Evolutionary conservation across 2,888 invertebrate genomes (phyloP).

Genomic region (Candidula unifasciata): DNA sequence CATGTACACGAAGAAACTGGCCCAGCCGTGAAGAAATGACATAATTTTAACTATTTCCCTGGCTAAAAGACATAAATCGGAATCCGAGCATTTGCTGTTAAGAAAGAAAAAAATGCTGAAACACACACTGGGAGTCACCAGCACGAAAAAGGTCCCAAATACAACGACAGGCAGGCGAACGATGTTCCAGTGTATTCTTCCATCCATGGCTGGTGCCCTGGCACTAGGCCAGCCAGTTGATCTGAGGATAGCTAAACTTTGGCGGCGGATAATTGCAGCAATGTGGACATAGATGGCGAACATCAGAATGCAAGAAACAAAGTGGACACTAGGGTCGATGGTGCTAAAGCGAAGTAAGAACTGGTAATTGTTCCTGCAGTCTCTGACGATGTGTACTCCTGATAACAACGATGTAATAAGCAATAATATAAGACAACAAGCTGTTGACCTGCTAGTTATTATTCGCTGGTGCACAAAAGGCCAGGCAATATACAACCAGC

Average conservation of each 20-base stretch:
- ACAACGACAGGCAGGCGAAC: neutral
- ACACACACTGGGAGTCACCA: neutral
- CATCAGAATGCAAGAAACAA: neutral
- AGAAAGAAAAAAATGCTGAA: too few relatives aligned
- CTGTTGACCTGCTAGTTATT: neutral
- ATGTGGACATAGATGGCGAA: neutral
- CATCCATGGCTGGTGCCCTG: too few relatives aligned
- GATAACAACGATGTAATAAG: neutral
- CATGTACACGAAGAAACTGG: too few relatives aligned
- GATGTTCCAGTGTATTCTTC: neutral
- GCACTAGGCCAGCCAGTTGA: too few relatives aligned
- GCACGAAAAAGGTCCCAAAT: neutral
- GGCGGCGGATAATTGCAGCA: neutral
- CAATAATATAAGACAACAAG: neutral
- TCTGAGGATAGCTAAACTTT: neutral
- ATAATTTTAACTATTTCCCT: too few relatives aligned
- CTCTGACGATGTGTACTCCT: neutral
- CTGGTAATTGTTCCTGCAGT: neutral
- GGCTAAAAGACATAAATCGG: too few relatives aligned
- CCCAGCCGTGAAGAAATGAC: too few relatives aligned
- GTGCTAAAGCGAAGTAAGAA: neutral
- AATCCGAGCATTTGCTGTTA: too few relatives aligned
- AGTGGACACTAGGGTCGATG: neutral
- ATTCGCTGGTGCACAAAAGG: neutral
- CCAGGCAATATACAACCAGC: too few relatives aligned